Conservation (phyloP, 1,140 invertebrate species). For the Lutraria rhynchaena region DNA sequence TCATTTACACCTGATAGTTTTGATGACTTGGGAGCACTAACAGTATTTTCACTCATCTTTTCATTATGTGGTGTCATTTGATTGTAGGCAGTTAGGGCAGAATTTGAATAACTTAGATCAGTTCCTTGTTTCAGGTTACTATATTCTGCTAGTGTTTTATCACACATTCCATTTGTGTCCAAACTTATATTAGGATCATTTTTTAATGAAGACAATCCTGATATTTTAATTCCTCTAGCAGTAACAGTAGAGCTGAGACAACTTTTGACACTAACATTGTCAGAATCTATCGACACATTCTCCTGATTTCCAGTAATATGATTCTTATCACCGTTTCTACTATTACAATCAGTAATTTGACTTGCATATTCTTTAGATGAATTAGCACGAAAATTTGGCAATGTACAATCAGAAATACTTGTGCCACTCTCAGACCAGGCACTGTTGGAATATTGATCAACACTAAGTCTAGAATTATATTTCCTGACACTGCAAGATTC, state of each 20-base stretch:
- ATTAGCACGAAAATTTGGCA: neutral
- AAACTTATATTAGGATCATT: too few species aligned
- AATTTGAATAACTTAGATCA: too few species aligned
- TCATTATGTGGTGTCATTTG: too few species aligned
- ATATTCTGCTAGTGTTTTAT: too few species aligned
- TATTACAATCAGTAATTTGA: too few species aligned
- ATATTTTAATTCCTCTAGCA: slow-evolving; percentile 47
- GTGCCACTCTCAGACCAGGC: slow-evolving; percentile 39
- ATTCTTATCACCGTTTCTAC: neutral
- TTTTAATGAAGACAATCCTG: slow-evolving; percentile 30
- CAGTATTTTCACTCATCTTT: too few species aligned
- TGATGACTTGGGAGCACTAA: too few species aligned
- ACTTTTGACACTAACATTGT: slow-evolving; percentile 50
- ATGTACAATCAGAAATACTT: slow-evolving; percentile 46
- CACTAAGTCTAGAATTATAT: neutral
- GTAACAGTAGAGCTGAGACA: slow-evolving; percentile 39
- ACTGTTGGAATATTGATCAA: neutral
- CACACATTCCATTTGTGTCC: too few species aligned
- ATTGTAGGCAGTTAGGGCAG: too few species aligned
- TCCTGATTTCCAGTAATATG: neutral
- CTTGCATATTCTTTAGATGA: neutral
- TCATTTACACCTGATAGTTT: too few species aligned
- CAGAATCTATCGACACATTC: slow-evolving; percentile 19
- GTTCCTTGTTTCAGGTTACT: too few species aligned
- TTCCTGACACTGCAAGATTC: slow-evolving; percentile 34